Conservation (phyloP, 2,888 invertebrate genomes). For the Dioctria linearis region DNA sequence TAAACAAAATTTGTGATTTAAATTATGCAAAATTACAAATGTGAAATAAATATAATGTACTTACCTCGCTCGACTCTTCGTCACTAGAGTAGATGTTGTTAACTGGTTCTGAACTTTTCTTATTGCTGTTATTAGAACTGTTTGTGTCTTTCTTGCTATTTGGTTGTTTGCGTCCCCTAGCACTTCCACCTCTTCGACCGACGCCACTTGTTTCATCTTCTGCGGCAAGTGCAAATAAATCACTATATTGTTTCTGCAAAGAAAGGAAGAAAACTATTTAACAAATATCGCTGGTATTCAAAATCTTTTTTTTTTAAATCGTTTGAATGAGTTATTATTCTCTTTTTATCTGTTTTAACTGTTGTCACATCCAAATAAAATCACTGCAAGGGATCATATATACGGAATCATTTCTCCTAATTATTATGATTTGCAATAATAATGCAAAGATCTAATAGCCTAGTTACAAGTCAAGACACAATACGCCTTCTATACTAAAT, state of each 20-base stretch:
- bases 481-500: no score
- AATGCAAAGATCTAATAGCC: no score
- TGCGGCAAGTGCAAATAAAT: constrained; percentile 90
- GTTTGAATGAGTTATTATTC: no score
- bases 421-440: no score
- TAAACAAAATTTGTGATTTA: constrained; percentile 66
- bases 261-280: constrained; percentile 55
- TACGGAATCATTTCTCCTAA: no score
- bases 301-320: background rate
- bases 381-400: no score
- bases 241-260: constrained; percentile 87
- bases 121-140: constrained; percentile 69
- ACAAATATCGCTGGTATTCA: background rate
- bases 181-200: constrained; percentile 76
- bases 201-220: constrained; percentile 83
- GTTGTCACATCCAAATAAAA: background rate
- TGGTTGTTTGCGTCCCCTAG: constrained; percentile 76
- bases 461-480: no score
- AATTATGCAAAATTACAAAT: background rate
- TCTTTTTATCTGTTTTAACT: constrained; percentile 8
- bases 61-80: constrained; percentile 87
- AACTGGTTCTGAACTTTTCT: constrained; percentile 71
- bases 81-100: constrained; percentile 80
- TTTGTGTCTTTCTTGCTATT: constrained; percentile 72
- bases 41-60: constrained; percentile 55